Base-by-base conservation (phyloP, 2,113 vertebrate species). In the Entelurus aequoreus region DNA sequence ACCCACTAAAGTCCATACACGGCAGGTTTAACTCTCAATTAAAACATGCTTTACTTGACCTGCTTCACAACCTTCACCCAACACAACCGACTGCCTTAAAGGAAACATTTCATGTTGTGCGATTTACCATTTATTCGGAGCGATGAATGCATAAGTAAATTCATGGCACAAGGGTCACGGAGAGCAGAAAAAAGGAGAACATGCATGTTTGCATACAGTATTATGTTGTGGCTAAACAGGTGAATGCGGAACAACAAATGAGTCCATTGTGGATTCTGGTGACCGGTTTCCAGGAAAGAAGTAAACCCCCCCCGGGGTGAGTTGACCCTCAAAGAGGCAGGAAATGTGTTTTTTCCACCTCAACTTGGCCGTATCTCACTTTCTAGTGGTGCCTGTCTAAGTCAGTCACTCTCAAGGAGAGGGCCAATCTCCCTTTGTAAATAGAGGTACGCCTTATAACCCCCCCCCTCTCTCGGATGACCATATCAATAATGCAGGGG, bases 371-470 rank as follows among this genome's bases (percentile, higher is more conserved):
- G 93, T 95, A 95, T 94, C 93, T 94, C 93, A 96, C 93, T 95
- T 94, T 90, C 92, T 91, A 80, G 92, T 94, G 94, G 90, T 93
- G 92, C 90, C 91, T 95, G 94, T 96, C 95, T 91, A 92, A 89
- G 88, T 86, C 87, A 88, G 88, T 95, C 92, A 90, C 92, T 94
- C 90, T 96, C 93, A 97, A 95, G 93, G 91, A 94, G 93, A 92
- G 85, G 93, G 92, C 92, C 94, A 95, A 96, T 98, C 95, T 95
- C 92, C 92, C 94, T 98, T 94, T 95, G 93, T 96, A 98, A 98
- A 98, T 95, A 96, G 94, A 95, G 93, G 93, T 91, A 94, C 94
- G 94, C 93, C 95, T 97, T 96, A 95, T 95, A 94, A 96, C 95
- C 94, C 93, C 90, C n/a, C n/a, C 92, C 92, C 93, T 92, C 93